Base-by-base conservation (phyloP, 2,113 vertebrate species). In the Peromyscus polionotus region DNA sequence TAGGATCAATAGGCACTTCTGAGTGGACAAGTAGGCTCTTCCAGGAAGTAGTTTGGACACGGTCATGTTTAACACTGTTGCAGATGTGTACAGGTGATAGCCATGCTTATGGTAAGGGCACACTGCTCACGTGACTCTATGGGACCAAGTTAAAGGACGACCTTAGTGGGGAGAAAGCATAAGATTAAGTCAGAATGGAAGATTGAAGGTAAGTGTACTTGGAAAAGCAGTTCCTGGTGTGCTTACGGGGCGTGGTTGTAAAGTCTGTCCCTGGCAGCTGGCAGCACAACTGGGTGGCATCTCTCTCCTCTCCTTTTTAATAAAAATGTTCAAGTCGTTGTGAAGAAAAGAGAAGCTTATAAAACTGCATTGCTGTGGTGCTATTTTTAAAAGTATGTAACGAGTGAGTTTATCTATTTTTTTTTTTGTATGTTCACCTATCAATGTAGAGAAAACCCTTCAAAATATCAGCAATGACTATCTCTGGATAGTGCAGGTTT, bases 141-240 rank as follows among this genome's bases (percentile, higher is more conserved):
- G 61, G 42, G 76, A 72, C 42, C 83, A 76, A 92, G 24, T 72
- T 90, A 59, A 95, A 95, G 96, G 88, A 88, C 48, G 70, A 59
- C 33, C 57, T 87, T 93, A 96, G 81, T 92, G 59, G 42, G 28
- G 93, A 96, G 70, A 93, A 93, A 96, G 90, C 95, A 92, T 89
- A 73, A 88, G 91, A 94, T 93, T 94, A 80, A 95, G 89, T 90
- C 36, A 96, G 75, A 97, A 90, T 81, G 42, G 91, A 90, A 96
- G 83, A 93, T 92, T 94, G 61, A 94, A 91, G 67, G 70, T 94
- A 93, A 95, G 39, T 94, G 3, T 94, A 81, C 61, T 89, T 83
- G 51, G 91, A 85, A 93, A 95, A 97, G 76, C 77, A 80, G 70
- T 95, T 54, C 36, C 75, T 96, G 77, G 39, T 10, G 88, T 51